Base-by-base conservation (phyloP, 2,888 invertebrate species). In the Omphaloscelis lunosa region DNA sequence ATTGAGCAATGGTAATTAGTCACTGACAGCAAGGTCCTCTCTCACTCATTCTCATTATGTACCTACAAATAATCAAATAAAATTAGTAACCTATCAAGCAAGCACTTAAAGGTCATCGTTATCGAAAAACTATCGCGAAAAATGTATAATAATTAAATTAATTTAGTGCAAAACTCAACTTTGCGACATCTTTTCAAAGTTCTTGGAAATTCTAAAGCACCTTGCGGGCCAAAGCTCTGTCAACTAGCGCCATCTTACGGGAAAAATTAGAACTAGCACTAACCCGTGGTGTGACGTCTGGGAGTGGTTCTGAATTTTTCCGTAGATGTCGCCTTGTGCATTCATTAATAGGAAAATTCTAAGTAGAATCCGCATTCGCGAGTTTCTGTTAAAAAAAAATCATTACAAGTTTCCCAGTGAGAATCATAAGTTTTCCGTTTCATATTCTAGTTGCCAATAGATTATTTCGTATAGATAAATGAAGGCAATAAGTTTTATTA, bases 241-340 rank as follows among this genome's bases (percentile, higher is more conserved):
- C 2, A 9, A 39, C 17, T 80, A 39, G 0, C 48, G 88, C 84
- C 89, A 89, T 82, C 90, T 91, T 27, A 23, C 15, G 12, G 11
- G 17, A 11, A 41, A 70, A 70, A 39, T 2, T 7, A 0, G 59
- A 82, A 90, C 82, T 80, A 71, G 41, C 66, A 72, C 39, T 41
- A 11, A 59, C 23, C 15, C 56, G 27, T 20, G 29, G 9, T 34
- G 39, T 45, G 45, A 45, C 74, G 61, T 51, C 17, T 15, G 9
- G 2, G 48, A 39, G 23, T 84, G 84, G 80, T 90, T 75, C 69
- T 4, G 8, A 27, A 66, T 71, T 86, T 85, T 84, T 83, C 85
- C 86, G 82, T 79, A 86, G 88, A 86, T 87, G 89, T 70, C 89
- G 67, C 80, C 48, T 39, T 61, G 12, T 59, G 62, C 77, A 75